Evolutionary conservation across 2,113 vertebrate species (phyloP).

Genomic region (Corydoras sp.): DNA sequence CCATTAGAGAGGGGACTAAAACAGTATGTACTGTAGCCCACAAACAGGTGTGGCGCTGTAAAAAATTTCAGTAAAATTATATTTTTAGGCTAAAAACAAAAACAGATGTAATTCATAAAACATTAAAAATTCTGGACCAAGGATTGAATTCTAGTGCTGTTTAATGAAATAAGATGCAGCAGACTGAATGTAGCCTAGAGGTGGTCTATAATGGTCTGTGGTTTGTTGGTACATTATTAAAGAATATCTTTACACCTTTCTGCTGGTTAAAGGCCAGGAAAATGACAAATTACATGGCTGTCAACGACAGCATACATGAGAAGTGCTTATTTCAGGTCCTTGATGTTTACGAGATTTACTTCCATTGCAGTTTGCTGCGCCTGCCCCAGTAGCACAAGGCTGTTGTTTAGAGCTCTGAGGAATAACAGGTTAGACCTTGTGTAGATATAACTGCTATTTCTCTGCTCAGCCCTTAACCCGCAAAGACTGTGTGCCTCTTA

Average conservation of each 20-base stretch:
- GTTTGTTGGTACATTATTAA: slow-evolving; percentile 5
- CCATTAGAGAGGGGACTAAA: too few species aligned
- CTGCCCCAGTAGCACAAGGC: slow-evolving; percentile 43
- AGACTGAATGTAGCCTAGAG: slow-evolving; percentile 8
- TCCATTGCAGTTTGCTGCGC: slow-evolving; percentile 49
- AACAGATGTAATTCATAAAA: too few species aligned
- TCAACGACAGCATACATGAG: slow-evolving; percentile 48
- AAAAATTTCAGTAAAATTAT: too few species aligned
- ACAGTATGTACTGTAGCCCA: too few species aligned
- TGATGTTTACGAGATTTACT: slow-evolving; percentile 60
- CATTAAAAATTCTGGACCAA: neutral
- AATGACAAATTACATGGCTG: slow-evolving; percentile 60
- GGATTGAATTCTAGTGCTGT: neutral
- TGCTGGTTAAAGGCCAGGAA: slow-evolving; percentile 54
- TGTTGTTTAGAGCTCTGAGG: slow-evolving; percentile 64
- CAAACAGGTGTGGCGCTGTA: too few species aligned
- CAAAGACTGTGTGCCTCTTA: neutral
- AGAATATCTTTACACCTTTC: slow-evolving; percentile 43
- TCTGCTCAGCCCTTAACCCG: slow-evolving; percentile 26
- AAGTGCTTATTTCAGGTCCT: slow-evolving; percentile 62
- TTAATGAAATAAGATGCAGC: slow-evolving; percentile 16
- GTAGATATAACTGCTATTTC: slow-evolving; percentile 50
- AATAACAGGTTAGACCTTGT: slow-evolving; percentile 64
- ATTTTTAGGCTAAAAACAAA: too few species aligned
- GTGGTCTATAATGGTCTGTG: neutral